Conservation (phyloP, 2,888 invertebrate genomes). For the Ornithoptera priamus region DNA sequence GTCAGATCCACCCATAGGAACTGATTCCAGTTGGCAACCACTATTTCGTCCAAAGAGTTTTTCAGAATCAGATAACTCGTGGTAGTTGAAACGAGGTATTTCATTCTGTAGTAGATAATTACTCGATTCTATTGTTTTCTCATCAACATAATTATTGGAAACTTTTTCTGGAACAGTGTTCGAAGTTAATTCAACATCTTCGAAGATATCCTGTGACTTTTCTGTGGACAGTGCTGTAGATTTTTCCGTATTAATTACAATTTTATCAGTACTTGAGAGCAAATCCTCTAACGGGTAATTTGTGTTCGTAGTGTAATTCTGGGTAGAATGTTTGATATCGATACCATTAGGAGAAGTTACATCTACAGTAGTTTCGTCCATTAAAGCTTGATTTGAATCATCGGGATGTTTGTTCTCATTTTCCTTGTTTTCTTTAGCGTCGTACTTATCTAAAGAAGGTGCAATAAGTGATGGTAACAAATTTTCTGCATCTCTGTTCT, state of each 20-base stretch:
- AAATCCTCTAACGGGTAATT: background rate
- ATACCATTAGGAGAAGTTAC: background rate
- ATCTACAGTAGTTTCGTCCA: background rate
- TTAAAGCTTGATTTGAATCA: background rate
- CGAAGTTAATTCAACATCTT: background rate
- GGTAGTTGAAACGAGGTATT: slow-evolving; percentile 29
- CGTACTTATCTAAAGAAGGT: background rate
- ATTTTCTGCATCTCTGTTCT: slow-evolving; percentile 47
- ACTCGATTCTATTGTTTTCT: background rate
- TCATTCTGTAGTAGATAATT: background rate
- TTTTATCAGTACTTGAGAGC: slow-evolving; percentile 5
- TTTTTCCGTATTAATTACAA: background rate
- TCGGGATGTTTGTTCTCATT: background rate
- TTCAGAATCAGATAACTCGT: slow-evolving; percentile 33
- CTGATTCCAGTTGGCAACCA: background rate
- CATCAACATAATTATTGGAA: background rate
- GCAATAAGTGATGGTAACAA: slow-evolving; percentile 32
- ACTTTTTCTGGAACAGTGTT: background rate
- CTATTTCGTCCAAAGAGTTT: slow-evolving; percentile 24
- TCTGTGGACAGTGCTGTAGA: background rate
- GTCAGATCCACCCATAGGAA: background rate
- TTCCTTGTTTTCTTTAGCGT: background rate
- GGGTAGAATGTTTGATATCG: background rate
- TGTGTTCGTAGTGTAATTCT: background rate
- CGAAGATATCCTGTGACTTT: background rate